Conservation (phyloP, 1,140 invertebrate species). For the Diabrotica virgifera region DNA sequence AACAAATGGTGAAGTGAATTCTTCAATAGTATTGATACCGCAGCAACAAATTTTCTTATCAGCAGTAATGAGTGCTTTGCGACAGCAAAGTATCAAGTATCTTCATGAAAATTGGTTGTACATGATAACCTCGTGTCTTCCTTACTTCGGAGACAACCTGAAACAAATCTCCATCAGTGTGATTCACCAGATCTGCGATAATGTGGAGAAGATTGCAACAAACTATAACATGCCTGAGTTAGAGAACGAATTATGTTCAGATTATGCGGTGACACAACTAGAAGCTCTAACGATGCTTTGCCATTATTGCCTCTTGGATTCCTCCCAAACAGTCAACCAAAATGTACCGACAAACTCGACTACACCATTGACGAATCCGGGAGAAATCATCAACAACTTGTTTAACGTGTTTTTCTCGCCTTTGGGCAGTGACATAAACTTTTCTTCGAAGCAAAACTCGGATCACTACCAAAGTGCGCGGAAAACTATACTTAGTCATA, state of each 20-base stretch:
- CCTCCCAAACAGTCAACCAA: slow-evolving; percentile 62
- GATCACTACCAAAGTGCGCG: slow-evolving; percentile 63
- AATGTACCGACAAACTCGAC: slow-evolving; percentile 53
- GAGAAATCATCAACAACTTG: slow-evolving; percentile 77
- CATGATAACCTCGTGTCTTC: slow-evolving; percentile 73
- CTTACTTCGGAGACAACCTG: slow-evolving; percentile 70
- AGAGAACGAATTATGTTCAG: slow-evolving; percentile 52
- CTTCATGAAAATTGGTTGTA: slow-evolving; percentile 79
- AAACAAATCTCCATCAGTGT: slow-evolving; percentile 74
- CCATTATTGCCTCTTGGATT: slow-evolving; percentile 82
- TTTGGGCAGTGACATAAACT: slow-evolving; percentile 35
- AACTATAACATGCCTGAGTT: slow-evolving; percentile 41
- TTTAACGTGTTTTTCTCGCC: slow-evolving; percentile 69
- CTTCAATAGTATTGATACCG: slow-evolving; percentile 65
- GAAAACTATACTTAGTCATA: slow-evolving; percentile 71
- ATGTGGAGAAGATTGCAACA: slow-evolving; percentile 64
- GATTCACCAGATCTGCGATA: slow-evolving; percentile 79
- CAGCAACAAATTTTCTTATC: slow-evolving; percentile 86
- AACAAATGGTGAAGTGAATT: slow-evolving; percentile 52
- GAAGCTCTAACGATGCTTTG: slow-evolving; percentile 80
- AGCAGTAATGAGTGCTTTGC: slow-evolving; percentile 75
- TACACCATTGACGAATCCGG: slow-evolving; percentile 53
- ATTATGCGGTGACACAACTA: slow-evolving; percentile 77
- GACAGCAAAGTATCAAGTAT: slow-evolving; percentile 61
- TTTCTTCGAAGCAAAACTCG: slow-evolving; percentile 40